phyloP scores from a whole-genome alignment of 2,113 vertebrate genomes.

The Cynocephalus volans region DNA sequence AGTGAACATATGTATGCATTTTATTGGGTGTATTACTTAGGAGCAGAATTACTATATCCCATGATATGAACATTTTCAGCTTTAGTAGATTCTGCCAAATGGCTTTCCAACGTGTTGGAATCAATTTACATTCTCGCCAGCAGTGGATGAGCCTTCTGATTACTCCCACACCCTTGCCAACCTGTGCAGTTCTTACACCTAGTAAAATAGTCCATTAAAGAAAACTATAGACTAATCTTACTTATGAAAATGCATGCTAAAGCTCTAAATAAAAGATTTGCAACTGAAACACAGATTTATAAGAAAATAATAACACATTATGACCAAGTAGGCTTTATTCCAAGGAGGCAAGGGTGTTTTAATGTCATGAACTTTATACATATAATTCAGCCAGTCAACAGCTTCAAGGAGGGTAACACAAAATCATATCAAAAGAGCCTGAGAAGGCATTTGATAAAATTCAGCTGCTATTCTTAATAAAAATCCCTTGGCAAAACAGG shows the following conservation, averaged over 20 bases:
- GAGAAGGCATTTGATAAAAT: conserved; percentile 44
- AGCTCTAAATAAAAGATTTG: conserved; percentile 59
- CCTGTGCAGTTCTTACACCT: conserved; percentile 11
- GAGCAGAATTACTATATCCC: conserved; percentile 20
- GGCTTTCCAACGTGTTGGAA: conserved; percentile 27
- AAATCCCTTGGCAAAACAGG: conserved; percentile 34
- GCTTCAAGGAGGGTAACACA: conserved; percentile 20
- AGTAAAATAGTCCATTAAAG: neutral
- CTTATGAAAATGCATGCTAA: conserved; percentile 40
- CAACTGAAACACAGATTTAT: conserved; percentile 22
- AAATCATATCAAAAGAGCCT: neutral
- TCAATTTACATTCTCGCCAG: conserved; percentile 30
- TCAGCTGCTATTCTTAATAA: conserved; percentile 33
- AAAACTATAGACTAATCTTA: neutral
- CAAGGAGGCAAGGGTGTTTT: conserved; percentile 22
- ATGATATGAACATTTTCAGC: conserved; percentile 39
- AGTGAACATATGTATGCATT: neutral
- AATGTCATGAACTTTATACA: neutral
- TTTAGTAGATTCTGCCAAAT: conserved; percentile 41
- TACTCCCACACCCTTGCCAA: neutral
- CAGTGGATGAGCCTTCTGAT: neutral
- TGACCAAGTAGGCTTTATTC: conserved; percentile 53
- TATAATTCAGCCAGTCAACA: neutral
- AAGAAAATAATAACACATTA: conserved; percentile 43
- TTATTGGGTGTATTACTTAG: neutral